phyloP scores from a whole-genome alignment of 2,113 vertebrate genomes.

The Taxidea taxus region DNA sequence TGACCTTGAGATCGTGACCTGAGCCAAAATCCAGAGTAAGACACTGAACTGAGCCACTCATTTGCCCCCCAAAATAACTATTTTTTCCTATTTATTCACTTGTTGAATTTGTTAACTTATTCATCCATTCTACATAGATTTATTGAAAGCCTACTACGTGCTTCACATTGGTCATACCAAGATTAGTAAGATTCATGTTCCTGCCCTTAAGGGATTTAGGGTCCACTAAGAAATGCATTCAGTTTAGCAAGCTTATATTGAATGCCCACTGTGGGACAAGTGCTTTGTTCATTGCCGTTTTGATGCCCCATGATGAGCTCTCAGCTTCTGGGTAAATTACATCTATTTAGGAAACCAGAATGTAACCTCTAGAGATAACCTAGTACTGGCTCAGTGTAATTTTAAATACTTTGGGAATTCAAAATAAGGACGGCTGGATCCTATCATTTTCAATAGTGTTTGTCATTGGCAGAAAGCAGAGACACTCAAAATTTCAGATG shows the following conservation, averaged over 20 bases:
- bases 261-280: neutral
- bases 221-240: neutral
- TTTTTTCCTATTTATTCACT: constrained; percentile 11
- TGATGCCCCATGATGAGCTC: constrained; percentile 6
- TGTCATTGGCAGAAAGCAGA: constrained; percentile 39
- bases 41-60: neutral
- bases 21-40: neutral
- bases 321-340: constrained; percentile 24
- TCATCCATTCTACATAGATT: neutral
- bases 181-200: neutral
- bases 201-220: neutral
- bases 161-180: neutral
- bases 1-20: neutral
- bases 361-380: constrained; percentile 41
- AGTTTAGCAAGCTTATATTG: neutral
- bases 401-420: constrained; percentile 47
- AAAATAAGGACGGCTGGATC: neutral
- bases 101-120: neutral
- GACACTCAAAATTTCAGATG: constrained; percentile 21
- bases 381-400: neutral
- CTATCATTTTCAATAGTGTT: constrained; percentile 7
- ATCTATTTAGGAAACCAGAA: constrained; percentile 41
- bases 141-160: constrained; percentile 36
- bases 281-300: constrained; percentile 40
- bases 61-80: neutral